Evolutionary conservation across 2,113 vertebrate genomes (phyloP), one percentile per base, ranked within the genome.

Genomic region (Mustela nigripes): DNA sequence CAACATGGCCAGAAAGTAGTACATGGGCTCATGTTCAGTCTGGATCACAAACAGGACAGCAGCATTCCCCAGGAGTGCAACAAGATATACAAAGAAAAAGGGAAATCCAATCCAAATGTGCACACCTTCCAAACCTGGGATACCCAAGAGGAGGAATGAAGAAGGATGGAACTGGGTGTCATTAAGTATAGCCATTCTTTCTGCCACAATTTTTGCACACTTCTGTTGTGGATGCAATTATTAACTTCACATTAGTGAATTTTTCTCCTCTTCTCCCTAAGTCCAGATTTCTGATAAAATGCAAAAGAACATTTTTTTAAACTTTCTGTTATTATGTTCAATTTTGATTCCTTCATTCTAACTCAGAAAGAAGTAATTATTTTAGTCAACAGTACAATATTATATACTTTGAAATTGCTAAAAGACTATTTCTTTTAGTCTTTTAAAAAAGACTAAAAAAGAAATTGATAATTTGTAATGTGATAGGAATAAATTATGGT

Each of bases 1-100:
- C 91, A 99, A 58, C 97, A 98, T 98, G 94, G 98, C 98, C 28
- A 99, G 96, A 31, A 98, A 96, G n/a, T 98, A 89, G 69, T 95
- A 98, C 98, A 97, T 97, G 83, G 97, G 97, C 8, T 92, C 82
- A 87, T 97, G 73, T 22, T 98, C 95, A 0, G 1, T 78, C 78
- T 65, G 39, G 26, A 97, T 97, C 6, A 98, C 96, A 50, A 94
- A 83, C 28, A 98, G 11, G 31, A 98, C n/a, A 83, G 42, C 67
- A 36, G 31, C 1, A 48, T 98, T 98, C 10, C 96, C 97, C 18
- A 95, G 10, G 3, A 98, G 5, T 3, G 97, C 93, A 10, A 94
- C 12, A 11, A 97, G 7, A 87, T 97, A 98, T 31, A 97, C 39
- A 50, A 86, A 31, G 15, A 83, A 80, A 71, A 98, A 80, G 0